phyloP scores from a whole-genome alignment of 2,797 vertebrate genomes.

The Epinephelus awoara region DNA sequence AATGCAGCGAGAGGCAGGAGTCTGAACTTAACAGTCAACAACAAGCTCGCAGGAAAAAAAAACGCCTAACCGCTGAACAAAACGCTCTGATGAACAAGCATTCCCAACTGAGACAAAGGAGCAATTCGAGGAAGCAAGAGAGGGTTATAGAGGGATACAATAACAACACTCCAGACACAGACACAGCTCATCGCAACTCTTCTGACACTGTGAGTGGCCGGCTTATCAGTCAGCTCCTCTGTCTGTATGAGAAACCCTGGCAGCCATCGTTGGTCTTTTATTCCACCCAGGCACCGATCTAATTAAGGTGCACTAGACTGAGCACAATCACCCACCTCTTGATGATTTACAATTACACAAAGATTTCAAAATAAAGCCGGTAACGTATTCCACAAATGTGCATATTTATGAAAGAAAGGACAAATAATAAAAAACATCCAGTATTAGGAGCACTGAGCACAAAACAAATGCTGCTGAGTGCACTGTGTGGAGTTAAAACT shows the following conservation, averaged over 20 bases:
- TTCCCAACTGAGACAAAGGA: slow-evolving; percentile 41
- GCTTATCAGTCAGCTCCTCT: slow-evolving; percentile 60
- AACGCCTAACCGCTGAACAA: slow-evolving; percentile 22
- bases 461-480: background rate
- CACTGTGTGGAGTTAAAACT: background rate
- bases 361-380: slow-evolving; percentile 65
- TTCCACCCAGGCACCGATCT: slow-evolving; percentile 72
- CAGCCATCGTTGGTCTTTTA: slow-evolving; percentile 71
- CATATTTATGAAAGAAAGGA: background rate
- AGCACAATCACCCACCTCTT: slow-evolving; percentile 67
- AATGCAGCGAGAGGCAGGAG: slow-evolving; percentile 48
- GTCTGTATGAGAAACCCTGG: slow-evolving; percentile 62
- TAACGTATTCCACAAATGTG: slow-evolving; percentile 21
- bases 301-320: slow-evolving; percentile 76
- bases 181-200: slow-evolving; percentile 39
- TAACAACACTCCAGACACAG: slow-evolving; percentile 53
- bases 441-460: background rate
- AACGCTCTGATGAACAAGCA: slow-evolving; percentile 60
- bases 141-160: slow-evolving; percentile 44
- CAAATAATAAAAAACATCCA: background rate
- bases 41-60: slow-evolving; percentile 21
- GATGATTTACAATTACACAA: slow-evolving; percentile 69
- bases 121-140: slow-evolving; percentile 39
- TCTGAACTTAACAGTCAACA: slow-evolving; percentile 52
- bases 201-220: slow-evolving; percentile 51